Conservation (phyloP, 1,140 invertebrate species). For the Agraylea sexmaculata region DNA sequence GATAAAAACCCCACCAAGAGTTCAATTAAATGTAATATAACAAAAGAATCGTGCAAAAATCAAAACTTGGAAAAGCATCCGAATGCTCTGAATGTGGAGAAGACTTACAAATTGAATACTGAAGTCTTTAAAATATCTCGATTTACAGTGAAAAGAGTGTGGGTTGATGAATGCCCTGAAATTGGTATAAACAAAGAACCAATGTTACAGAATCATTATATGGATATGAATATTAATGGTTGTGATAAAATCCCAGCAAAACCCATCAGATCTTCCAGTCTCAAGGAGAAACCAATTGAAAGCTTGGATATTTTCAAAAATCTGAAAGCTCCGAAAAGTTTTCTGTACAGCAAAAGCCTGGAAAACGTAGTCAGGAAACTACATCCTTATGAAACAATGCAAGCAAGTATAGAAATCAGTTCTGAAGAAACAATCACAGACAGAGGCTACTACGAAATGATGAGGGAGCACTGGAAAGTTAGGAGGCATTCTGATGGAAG, state of each 20-base stretch:
- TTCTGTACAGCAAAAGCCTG: slow-evolving; percentile 33
- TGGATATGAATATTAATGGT: too few relatives aligned
- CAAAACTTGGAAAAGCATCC: slow-evolving; percentile 4
- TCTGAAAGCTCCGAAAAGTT: slow-evolving; percentile 34
- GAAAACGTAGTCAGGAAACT: slow-evolving; percentile 24
- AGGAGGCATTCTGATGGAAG: slow-evolving; percentile 11
- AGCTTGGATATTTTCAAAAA: slow-evolving; percentile 30
- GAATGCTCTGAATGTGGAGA: neutral
- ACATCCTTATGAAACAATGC: slow-evolving; percentile 35
- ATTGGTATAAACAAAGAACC: too few relatives aligned
- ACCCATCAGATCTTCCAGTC: too few relatives aligned
- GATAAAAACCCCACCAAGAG: slow-evolving; percentile 11
- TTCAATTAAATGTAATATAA: slow-evolving; percentile 15
- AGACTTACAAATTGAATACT: too few relatives aligned
- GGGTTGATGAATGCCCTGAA: too few relatives aligned
- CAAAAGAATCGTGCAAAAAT: too few relatives aligned
- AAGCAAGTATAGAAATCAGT: slow-evolving; percentile 17
- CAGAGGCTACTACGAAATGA: slow-evolving; percentile 19
- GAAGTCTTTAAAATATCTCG: too few relatives aligned
- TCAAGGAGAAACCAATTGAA: slow-evolving; percentile 26
- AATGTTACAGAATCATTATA: too few relatives aligned
- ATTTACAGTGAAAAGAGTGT: too few relatives aligned
- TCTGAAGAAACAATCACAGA: slow-evolving; percentile 7
- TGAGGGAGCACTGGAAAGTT: neutral
- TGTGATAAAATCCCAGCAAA: too few relatives aligned